phyloP scores from a whole-genome alignment of 2,888 invertebrate species.

The Nineta flava region DNA sequence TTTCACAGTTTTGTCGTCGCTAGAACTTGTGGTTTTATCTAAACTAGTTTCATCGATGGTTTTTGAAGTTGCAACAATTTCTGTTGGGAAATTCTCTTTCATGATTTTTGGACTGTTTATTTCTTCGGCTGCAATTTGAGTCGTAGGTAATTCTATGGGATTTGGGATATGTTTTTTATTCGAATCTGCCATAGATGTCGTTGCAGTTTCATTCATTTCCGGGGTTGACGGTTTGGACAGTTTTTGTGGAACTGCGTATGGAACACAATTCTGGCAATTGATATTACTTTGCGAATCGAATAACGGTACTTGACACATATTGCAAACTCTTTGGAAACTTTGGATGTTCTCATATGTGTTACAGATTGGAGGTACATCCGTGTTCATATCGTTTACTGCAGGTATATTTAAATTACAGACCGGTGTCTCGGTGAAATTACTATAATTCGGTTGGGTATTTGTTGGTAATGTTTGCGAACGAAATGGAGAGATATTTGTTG shows the following conservation, averaged over 20 bases:
- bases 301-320: neutral
- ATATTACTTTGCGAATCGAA: neutral
- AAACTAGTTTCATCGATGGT: conserved; percentile 4
- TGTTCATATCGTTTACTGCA: neutral
- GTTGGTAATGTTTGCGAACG: conserved; percentile 1
- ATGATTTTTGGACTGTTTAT: conserved; percentile 13
- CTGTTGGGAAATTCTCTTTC: conserved; percentile 5
- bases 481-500: neutral
- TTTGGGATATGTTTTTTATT: neutral
- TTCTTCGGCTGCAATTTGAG: conserved; percentile 16
- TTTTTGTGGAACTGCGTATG: neutral
- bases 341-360: neutral
- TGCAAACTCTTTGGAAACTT: neutral
- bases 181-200: neutral
- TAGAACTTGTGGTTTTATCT: conserved; percentile 6
- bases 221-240: neutral
- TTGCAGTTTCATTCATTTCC: neutral
- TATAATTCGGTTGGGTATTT: neutral
- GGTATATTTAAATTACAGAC: neutral
- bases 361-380: neutral
- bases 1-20: conserved; percentile 4
- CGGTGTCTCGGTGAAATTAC: neutral
- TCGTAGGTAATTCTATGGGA: neutral
- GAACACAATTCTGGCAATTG: neutral
- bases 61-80: neutral